Evolutionary conservation across 2,113 vertebrate species (phyloP).

Genomic region (Lagopus muta): DNA sequence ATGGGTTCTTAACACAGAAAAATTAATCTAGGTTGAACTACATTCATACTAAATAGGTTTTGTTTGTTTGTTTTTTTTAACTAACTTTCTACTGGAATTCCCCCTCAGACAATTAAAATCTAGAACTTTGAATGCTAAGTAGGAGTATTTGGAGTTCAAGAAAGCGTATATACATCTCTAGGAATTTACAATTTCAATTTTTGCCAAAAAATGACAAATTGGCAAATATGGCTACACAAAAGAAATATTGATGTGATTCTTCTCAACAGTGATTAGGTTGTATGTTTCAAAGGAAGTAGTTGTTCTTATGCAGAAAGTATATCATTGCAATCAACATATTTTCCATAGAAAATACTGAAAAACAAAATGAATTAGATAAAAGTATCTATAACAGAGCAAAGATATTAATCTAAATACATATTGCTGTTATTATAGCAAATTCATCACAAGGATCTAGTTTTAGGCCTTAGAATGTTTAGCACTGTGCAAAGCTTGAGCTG

Average conservation of each 20-base stretch:
- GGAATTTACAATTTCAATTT: not conserved
- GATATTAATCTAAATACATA: too few relatives aligned
- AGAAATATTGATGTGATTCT: not conserved
- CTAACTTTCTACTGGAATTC: not conserved
- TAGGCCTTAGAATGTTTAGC: not conserved
- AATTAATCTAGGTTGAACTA: not conserved
- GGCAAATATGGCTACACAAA: not conserved
- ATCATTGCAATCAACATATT: not conserved
- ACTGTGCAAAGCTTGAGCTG: not conserved
- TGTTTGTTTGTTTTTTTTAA: not conserved
- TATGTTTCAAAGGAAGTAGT: not conserved
- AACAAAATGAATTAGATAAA: not conserved
- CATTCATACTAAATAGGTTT: not conserved
- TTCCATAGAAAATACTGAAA: not conserved
- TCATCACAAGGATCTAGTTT: not conserved
- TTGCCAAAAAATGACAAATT: not conserved
- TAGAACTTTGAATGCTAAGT: not conserved
- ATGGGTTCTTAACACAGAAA: not conserved
- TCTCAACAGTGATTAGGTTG: not conserved
- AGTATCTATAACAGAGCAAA: not conserved
- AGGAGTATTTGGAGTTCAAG: not conserved
- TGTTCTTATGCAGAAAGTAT: not conserved
- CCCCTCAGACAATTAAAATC: not conserved
- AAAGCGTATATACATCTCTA: not conserved
- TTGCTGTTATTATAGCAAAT: not conserved